These are phyloP conservation scores for Cirrhinus molitorella DNA, from an alignment of 2,797 vertebrate genomes.

Conservation along the genomic window DNA sequence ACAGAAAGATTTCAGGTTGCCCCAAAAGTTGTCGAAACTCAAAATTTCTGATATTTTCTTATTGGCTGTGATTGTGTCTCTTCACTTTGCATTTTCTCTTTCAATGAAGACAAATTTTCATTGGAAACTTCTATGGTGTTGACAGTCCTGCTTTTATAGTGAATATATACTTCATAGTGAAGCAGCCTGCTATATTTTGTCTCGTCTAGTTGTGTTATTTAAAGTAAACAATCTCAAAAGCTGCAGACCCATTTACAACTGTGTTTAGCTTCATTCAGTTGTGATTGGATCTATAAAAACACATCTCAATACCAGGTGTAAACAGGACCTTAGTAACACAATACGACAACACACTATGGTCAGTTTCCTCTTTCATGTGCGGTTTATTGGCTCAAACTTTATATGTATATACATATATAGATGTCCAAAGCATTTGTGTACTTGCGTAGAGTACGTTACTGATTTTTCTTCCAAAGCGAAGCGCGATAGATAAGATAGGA, in stretches of 20 bases:
- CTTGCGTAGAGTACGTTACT: not conserved
- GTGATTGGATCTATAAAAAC: no score
- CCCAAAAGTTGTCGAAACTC: not conserved
- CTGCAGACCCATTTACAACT: not conserved
- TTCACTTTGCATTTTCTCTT: not conserved
- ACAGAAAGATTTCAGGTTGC: not conserved
- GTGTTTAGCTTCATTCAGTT: not conserved
- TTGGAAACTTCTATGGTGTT: not conserved
- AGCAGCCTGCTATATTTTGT: constrained; percentile 29
- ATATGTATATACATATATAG: not conserved
- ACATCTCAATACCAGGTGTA: not conserved
- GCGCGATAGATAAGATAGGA: constrained; percentile 2
- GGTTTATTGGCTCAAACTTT: not conserved
- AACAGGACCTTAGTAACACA: not conserved
- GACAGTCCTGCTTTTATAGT: not conserved
- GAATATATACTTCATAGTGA: not conserved
- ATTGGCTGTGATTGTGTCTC: not conserved
- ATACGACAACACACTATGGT: not conserved
- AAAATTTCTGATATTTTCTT: not conserved
- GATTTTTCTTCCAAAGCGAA: constrained; percentile 73
- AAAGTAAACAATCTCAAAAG: not conserved
- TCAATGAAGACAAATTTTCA: not conserved
- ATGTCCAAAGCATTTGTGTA: constrained; percentile 5
- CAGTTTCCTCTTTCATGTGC: not conserved
- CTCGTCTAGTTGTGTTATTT: constrained; percentile 28